Evolutionary conservation across 2,888 invertebrate species (phyloP).

Genomic region (Pogonocherus hispidulus): DNA sequence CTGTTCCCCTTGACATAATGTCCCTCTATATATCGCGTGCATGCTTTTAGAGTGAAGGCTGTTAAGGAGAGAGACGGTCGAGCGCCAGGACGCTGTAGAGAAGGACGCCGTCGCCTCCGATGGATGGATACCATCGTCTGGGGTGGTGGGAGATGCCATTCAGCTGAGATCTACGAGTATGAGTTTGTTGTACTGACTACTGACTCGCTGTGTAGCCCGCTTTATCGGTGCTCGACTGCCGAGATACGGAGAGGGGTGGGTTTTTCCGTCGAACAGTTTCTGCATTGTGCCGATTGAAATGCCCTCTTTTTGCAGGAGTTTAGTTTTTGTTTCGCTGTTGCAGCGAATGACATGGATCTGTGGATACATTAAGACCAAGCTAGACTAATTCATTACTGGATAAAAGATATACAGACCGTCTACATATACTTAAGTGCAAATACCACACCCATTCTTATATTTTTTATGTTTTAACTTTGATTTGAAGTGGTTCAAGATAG

Average conservation of each 20-base stretch:
- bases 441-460: too few relatives aligned
- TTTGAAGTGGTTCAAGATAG: too few relatives aligned
- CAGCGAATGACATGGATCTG: neutral
- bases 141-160: constrained; percentile 66
- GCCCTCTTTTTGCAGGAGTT: neutral
- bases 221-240: constrained; percentile 57
- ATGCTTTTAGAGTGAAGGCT: constrained; percentile 76
- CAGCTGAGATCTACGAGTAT: constrained; percentile 71
- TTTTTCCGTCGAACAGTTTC: constrained; percentile 22
- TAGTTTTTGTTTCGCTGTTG: neutral
- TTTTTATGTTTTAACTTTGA: too few relatives aligned
- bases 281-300: constrained; percentile 13
- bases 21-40: constrained; percentile 76
- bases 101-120: constrained; percentile 56
- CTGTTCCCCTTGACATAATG: constrained; percentile 77
- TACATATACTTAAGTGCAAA: too few relatives aligned
- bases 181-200: constrained; percentile 70
- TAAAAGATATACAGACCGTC: too few relatives aligned
- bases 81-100: constrained; percentile 54
- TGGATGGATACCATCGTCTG: constrained; percentile 62
- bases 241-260: constrained; percentile 29
- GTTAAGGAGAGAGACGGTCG: constrained; percentile 59
- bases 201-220: constrained; percentile 58
- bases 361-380: neutral
- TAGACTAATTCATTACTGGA: too few relatives aligned